Percentiles rank a stretch among this genome's conserved stretches.
Conservation (phyloP, 1,140 invertebrate genomes). For the Lithobius niger region DNA sequence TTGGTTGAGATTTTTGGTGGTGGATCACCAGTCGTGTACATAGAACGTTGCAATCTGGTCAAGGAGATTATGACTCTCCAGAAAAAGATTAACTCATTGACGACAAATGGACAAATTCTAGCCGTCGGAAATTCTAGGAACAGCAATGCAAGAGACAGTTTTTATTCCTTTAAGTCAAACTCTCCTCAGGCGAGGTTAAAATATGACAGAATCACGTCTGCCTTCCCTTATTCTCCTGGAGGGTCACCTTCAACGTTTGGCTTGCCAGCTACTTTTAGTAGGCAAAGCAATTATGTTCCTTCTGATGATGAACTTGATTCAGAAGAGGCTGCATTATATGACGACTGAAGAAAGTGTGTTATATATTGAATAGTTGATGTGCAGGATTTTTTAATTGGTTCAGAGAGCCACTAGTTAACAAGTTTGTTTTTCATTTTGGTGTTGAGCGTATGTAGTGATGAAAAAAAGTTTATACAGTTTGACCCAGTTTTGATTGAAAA, state of each 20-base stretch:
- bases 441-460: too few species aligned
- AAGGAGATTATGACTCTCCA: conserved; percentile 14
- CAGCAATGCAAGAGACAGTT: neutral
- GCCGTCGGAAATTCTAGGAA: neutral
- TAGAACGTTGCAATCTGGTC: conserved; percentile 17
- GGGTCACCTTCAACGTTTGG: neutral
- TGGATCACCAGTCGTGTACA: conserved; percentile 51
- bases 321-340: too few species aligned
- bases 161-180: neutral
- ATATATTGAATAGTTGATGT: too few species aligned
- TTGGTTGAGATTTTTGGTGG: conserved; percentile 64
- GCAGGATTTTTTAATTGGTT: too few species aligned
- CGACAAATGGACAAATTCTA: neutral
- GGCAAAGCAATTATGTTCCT: conserved; percentile 10
- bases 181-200: neutral
- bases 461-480: too few species aligned
- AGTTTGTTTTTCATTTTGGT: too few species aligned
- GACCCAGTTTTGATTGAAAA: too few species aligned
- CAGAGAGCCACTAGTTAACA: too few species aligned
- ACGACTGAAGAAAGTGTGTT: too few species aligned
- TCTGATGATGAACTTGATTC: conserved; percentile 9
- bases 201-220: conserved; percentile 1
- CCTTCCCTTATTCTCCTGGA: conserved; percentile 9
- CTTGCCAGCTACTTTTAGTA: neutral
- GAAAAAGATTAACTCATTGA: neutral